Conservation (phyloP, 2,888 invertebrate genomes). For the Acrocyrtus sp. region DNA sequence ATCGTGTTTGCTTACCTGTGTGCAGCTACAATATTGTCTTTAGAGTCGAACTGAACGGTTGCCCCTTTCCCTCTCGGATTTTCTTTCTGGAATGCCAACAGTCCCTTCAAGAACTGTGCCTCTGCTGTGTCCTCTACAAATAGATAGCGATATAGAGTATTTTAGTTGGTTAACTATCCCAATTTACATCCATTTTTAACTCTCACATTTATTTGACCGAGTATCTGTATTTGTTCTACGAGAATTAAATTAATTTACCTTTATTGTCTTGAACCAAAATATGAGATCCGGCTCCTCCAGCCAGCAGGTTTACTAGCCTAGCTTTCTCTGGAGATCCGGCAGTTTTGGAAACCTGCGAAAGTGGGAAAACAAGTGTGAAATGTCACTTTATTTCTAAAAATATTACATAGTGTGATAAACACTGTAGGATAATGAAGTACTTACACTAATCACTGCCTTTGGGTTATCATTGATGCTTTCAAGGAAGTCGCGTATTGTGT, state of each 20-base stretch:
- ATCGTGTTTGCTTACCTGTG: slow-evolving; percentile 14
- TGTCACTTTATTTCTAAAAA: neutral
- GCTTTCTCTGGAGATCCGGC: slow-evolving; percentile 8
- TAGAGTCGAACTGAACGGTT: neutral
- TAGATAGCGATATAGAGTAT: no score
- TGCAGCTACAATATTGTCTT: slow-evolving; percentile 14
- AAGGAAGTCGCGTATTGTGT: neutral
- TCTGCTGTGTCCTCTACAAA: no score
- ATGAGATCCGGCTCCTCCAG: slow-evolving; percentile 10
- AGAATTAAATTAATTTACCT: no score
- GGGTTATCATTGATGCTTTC: slow-evolving; percentile 10
- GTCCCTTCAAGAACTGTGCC: neutral
- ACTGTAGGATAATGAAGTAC: no score
- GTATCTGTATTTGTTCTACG: no score
- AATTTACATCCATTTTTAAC: no score
- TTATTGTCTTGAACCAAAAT: neutral
- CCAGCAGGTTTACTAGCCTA: slow-evolving; percentile 14
- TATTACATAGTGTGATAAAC: neutral
- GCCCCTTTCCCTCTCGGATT: slow-evolving; percentile 12
- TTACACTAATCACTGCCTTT: slow-evolving; percentile 15
- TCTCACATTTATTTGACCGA: no score
- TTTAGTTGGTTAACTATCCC: no score
- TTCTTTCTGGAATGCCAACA: slow-evolving; percentile 3
- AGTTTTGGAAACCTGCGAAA: slow-evolving; percentile 8
- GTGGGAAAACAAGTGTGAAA: neutral